Conservation (phyloP, 2,888 invertebrate species). For the Mesoligia furuncula region DNA sequence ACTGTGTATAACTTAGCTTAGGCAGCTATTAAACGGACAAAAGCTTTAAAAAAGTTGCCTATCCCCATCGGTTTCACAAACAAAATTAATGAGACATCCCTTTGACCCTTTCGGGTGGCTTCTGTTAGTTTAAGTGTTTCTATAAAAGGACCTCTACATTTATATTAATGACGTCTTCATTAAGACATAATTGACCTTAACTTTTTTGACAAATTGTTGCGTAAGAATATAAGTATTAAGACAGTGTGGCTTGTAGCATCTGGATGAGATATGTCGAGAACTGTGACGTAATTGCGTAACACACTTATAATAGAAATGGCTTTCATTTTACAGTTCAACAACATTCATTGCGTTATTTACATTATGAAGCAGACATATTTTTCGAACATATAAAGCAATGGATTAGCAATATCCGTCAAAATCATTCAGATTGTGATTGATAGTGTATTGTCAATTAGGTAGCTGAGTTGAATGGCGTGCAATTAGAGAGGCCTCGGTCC, state of each 20-base stretch:
- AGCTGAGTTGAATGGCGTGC: too few relatives aligned
- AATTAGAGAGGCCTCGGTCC: too few relatives aligned
- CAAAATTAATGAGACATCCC: slow-evolving; percentile 54
- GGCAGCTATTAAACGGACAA: background rate
- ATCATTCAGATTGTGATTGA: too few relatives aligned
- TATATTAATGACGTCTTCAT: slow-evolving; percentile 46
- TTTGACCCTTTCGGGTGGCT: slow-evolving; percentile 56
- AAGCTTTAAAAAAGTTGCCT: slow-evolving; percentile 15
- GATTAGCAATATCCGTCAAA: too few relatives aligned
- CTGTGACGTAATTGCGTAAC: too few relatives aligned
- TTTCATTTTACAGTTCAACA: too few relatives aligned
- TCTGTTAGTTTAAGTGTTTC: slow-evolving; percentile 59
- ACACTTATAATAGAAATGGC: too few relatives aligned
- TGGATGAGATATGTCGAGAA: background rate
- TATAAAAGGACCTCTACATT: slow-evolving; percentile 52
- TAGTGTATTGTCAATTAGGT: too few relatives aligned
- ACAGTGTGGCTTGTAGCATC: background rate
- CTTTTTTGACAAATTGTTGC: slow-evolving; percentile 2
- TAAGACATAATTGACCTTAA: slow-evolving; percentile 13
- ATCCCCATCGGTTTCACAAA: slow-evolving; percentile 15
- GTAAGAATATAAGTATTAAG: background rate
- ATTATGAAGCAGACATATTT: too few relatives aligned
- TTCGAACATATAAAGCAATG: too few relatives aligned
- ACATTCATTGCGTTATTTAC: too few relatives aligned
- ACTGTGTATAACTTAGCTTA: background rate